phyloP scores from a whole-genome alignment of 2,797 vertebrate species.

The Labeo calbasu region DNA sequence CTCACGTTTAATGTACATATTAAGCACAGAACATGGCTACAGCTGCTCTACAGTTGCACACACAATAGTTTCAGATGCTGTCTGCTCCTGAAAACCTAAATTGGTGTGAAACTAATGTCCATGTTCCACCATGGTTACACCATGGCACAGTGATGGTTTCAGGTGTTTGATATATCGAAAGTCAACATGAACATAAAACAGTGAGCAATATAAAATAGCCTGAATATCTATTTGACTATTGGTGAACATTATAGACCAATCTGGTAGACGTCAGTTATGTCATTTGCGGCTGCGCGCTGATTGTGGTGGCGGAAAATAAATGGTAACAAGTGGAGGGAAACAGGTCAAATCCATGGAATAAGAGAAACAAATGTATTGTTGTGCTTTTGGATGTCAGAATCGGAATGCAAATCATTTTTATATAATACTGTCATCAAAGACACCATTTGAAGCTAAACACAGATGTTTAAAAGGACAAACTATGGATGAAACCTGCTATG shows the following conservation, averaged over 20 bases:
- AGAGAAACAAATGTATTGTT: no score
- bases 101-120: background rate
- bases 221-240: background rate
- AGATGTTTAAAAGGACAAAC: no score
- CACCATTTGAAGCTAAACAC: no score
- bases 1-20: constrained; percentile 21
- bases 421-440: no score
- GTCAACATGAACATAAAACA: background rate
- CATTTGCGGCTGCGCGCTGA: no score
- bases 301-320: no score
- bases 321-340: no score
- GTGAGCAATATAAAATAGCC: background rate
- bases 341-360: no score
- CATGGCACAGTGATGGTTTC: background rate
- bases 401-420: no score
- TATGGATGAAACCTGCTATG: no score
- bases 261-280: no score
- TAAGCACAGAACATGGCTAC: constrained; percentile 29
- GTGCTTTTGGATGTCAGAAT: no score
- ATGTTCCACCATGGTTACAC: background rate
- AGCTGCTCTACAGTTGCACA: constrained; percentile 29
- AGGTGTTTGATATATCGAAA: background rate
- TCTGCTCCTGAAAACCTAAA: background rate
- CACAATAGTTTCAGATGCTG: constrained; percentile 9
- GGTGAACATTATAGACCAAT: background rate